These are phyloP conservation scores for Pheucticus melanocephalus DNA, from an alignment of 2,113 vertebrate species.

Conservation along the genomic window DNA sequence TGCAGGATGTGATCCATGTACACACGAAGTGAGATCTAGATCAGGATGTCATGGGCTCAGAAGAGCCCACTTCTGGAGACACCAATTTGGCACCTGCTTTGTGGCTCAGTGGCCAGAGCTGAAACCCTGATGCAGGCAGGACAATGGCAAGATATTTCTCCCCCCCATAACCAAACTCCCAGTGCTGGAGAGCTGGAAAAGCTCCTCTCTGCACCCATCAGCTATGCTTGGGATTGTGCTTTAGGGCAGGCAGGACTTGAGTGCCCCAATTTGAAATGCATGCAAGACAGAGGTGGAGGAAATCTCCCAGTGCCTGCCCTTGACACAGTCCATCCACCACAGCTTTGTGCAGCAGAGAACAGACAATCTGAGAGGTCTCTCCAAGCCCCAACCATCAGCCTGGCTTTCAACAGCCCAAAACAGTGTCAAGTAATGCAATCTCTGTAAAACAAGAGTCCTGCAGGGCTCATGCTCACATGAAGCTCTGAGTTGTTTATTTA, in stretches of 20 bases:
- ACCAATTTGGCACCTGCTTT: background rate
- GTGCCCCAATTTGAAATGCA: rapidly evolving
- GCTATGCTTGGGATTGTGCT: background rate
- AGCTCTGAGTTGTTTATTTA: background rate
- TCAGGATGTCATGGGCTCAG: background rate
- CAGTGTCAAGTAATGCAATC: background rate
- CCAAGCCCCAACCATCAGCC: background rate
- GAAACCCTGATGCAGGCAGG: background rate
- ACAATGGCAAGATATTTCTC: background rate
- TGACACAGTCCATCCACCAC: background rate
- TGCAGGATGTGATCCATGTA: background rate
- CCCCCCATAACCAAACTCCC: background rate
- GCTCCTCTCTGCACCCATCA: background rate
- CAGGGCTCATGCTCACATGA: background rate
- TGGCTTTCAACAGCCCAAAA: background rate
- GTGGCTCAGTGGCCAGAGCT: background rate
- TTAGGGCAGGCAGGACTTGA: background rate
- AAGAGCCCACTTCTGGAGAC: background rate
- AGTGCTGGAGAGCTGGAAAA: background rate
- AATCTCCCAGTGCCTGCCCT: background rate
- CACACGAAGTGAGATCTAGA: background rate
- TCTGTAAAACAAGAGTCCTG: background rate
- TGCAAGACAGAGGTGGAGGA: background rate
- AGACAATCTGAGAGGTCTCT: background rate
- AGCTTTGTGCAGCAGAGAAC: rapidly evolving